These are phyloP conservation scores for Champsocephalus esox DNA, from an alignment of 2,797 vertebrate species.

Conservation along the genomic window DNA sequence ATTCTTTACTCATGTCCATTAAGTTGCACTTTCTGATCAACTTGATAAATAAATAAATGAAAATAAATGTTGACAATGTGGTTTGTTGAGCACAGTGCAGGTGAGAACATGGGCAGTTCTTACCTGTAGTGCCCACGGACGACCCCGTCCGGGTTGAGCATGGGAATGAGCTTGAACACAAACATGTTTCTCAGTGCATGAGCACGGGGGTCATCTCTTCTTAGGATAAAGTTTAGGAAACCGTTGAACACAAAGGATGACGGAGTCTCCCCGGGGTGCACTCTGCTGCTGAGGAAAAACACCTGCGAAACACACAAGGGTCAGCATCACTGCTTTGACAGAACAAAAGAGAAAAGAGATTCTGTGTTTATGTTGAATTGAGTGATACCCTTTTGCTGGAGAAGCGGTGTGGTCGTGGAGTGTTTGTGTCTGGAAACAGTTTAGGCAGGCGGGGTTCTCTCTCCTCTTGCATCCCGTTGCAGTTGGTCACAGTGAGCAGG, in stretches of 20 bases:
- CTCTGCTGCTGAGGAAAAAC: constrained; percentile 97
- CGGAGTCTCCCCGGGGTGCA: constrained; percentile 97
- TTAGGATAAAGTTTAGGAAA: constrained; percentile 95
- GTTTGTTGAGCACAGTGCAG: not conserved
- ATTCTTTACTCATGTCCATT: too few relatives aligned
- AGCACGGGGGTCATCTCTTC: constrained; percentile 93
- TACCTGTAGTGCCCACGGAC: constrained; percentile 96
- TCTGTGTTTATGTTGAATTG: not conserved
- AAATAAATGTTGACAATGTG: not conserved
- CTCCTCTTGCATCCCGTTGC: constrained; percentile 91
- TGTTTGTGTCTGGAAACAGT: constrained; percentile 91
- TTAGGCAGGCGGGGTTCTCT: constrained; percentile 92
- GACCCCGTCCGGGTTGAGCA: constrained; percentile 98
- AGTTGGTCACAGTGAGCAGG: constrained; percentile 94
- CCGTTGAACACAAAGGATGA: constrained; percentile 98
- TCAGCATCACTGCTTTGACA: not conserved
- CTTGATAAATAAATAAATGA: too few relatives aligned
- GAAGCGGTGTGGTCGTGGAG: constrained; percentile 90
- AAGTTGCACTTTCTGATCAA: too few relatives aligned
- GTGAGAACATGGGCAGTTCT: not conserved
- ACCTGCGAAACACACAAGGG: constrained; percentile 81
- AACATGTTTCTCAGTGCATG: constrained; percentile 92
- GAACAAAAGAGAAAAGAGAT: not conserved
- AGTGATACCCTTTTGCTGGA: constrained; percentile 88
- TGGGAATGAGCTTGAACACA: constrained; percentile 97